phyloP scores from a whole-genome alignment of 2,888 invertebrate species.

The Cheilosia scutellata region DNA sequence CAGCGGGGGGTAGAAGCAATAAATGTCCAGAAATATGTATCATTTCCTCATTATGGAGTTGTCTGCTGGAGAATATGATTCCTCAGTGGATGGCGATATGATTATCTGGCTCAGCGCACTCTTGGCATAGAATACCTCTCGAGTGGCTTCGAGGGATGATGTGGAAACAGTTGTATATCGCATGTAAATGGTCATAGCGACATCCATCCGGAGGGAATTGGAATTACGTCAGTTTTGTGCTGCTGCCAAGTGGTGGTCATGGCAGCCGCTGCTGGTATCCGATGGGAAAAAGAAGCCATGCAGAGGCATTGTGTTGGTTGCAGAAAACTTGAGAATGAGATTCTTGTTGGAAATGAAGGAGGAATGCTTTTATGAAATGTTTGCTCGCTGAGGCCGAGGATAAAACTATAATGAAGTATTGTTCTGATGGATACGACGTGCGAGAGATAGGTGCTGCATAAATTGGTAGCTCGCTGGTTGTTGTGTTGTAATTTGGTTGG shows the following conservation, averaged over 20 bases:
- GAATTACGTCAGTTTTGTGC: constrained; percentile 55
- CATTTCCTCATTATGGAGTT: constrained; percentile 69
- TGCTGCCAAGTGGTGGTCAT: constrained; percentile 55
- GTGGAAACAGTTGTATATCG: constrained; percentile 43
- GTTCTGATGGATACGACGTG: too few species aligned
- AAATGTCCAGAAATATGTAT: constrained; percentile 71
- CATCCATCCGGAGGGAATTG: constrained; percentile 70
- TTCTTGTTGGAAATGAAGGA: background rate
- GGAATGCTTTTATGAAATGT: too few species aligned
- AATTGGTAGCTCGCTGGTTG: too few species aligned
- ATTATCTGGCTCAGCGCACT: constrained; percentile 52
- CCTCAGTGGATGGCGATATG: constrained; percentile 49
- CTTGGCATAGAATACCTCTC: constrained; percentile 66
- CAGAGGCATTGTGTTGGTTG: background rate
- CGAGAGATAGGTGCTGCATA: too few species aligned
- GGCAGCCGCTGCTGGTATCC: constrained; percentile 16
- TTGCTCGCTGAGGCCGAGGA: too few species aligned
- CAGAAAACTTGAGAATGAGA: background rate
- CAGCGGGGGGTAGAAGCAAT: constrained; percentile 41
- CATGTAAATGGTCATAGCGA: constrained; percentile 68
- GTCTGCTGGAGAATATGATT: constrained; percentile 30
- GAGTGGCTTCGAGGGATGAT: constrained; percentile 56
- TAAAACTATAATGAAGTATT: too few species aligned
- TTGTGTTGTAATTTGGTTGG: too few species aligned
- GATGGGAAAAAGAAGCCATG: background rate